A percentile compares a stretch with the other conserved stretches of the same genome.
Conservation (phyloP, 1,140 invertebrate species). For the Drosophila kepulauana region DNA sequence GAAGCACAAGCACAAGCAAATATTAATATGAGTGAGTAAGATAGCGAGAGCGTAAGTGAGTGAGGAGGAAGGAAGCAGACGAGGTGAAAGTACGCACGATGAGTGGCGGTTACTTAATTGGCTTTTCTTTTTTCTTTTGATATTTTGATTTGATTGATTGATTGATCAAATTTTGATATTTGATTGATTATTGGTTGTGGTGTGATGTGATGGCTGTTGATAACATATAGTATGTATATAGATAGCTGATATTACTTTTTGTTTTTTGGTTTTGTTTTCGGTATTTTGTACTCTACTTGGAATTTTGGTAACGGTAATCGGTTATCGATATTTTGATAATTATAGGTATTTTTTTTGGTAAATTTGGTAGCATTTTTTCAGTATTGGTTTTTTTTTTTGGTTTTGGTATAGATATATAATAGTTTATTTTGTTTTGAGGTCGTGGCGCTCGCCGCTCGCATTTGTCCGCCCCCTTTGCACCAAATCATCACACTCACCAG, state of each 20-base stretch:
- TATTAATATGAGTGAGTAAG: conserved; percentile 48
- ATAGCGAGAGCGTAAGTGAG: conserved; percentile 28
- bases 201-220: conserved; percentile 76
- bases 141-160: conserved; percentile 53
- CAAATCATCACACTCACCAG: conserved; percentile 87
- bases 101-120: conserved; percentile 67
- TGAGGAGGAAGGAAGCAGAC: conserved; percentile 58
- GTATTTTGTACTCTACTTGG: conserved; percentile 44
- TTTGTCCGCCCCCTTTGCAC: conserved; percentile 85
- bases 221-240: conserved; percentile 28
- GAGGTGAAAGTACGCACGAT: conserved; percentile 70
- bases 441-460: conserved; percentile 80
- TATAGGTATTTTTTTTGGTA: conserved; percentile 6
- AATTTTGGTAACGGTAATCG: conserved; percentile 34
- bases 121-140: conserved; percentile 25
- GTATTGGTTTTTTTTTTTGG: conserved; percentile 34
- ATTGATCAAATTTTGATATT: conserved; percentile 57
- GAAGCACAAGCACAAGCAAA: conserved; percentile 42
- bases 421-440: conserved; percentile 32
- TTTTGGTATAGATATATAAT: conserved; percentile 22
- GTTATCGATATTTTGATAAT: conserved; percentile 17
- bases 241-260: conserved; percentile 55
- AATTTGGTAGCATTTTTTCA: conserved; percentile 22
- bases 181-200: conserved; percentile 50
- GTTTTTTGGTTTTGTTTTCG: conserved; percentile 14